A percentile compares a stretch with the other conserved stretches of the same genome.
These are phyloP conservation scores for Trachelus stipa DNA, from an alignment of 2,888 invertebrate species.

Conservation along the genomic window DNA sequence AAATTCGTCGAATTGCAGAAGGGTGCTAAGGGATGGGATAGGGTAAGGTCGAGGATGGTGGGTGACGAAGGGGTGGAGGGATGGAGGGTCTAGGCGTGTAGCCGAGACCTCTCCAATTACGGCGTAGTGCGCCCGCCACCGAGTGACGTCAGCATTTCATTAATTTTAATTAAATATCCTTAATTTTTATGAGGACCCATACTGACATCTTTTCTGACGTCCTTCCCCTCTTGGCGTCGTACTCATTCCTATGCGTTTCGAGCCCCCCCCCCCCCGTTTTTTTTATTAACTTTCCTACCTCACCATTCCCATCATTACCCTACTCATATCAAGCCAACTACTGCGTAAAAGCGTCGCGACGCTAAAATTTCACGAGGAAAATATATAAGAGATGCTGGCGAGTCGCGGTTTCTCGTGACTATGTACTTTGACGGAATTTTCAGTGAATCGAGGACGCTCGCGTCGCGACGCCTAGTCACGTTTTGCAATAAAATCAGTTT, in stretches of 20 bases:
- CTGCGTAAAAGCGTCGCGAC: neutral
- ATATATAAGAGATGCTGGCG: neutral
- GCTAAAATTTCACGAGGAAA: neutral
- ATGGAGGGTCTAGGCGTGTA: slow-evolving; percentile 12
- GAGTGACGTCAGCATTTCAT: slow-evolving; percentile 53
- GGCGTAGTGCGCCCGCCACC: slow-evolving; percentile 24
- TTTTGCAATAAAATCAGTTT: slow-evolving; percentile 1
- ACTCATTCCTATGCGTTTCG: neutral
- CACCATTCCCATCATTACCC: neutral
- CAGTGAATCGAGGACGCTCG: neutral
- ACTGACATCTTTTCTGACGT: neutral
- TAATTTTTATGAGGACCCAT: slow-evolving; percentile 37
- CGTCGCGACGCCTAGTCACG: neutral
- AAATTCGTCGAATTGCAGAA: neutral
- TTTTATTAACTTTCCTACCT: neutral
- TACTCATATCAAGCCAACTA: neutral
- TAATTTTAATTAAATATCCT: slow-evolving; percentile 61
- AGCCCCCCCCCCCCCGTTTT: neutral
- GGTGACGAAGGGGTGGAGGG: neutral
- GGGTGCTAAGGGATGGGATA: neutral
- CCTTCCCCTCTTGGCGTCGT: neutral
- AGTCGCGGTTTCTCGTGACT: too few species aligned
- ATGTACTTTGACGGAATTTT: neutral
- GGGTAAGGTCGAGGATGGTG: neutral
- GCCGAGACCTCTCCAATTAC: slow-evolving; percentile 56